phyloP scores from a whole-genome alignment of 2,888 invertebrate species.

The Acrocyrtus sp. region DNA sequence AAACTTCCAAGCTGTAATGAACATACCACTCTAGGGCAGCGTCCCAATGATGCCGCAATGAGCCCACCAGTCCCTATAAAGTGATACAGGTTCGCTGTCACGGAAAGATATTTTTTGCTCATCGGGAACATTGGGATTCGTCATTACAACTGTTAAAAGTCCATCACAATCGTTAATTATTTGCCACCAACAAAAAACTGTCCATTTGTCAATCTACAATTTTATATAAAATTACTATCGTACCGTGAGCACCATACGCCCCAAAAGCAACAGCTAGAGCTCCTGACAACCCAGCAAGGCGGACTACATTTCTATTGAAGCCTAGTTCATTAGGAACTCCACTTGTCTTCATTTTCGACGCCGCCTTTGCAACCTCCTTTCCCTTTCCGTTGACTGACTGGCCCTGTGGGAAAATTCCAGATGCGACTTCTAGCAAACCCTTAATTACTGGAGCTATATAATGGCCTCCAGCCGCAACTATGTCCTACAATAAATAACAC shows the following conservation, averaged over 20 bases:
- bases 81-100: constrained; percentile 62
- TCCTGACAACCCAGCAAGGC: constrained; percentile 60
- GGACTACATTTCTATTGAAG: constrained; percentile 54
- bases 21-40: constrained; percentile 55
- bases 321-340: constrained; percentile 24
- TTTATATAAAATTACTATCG: not conserved
- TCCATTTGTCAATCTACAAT: too few relatives aligned
- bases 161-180: too few relatives aligned
- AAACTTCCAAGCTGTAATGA: too few relatives aligned
- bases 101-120: constrained; percentile 61
- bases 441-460: constrained; percentile 52
- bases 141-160: constrained; percentile 53
- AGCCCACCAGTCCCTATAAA: constrained; percentile 62
- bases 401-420: constrained; percentile 42
- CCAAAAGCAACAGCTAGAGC: constrained; percentile 61
- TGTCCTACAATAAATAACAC: constrained; percentile 53
- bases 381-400: constrained; percentile 7
- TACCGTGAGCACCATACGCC: constrained; percentile 63
- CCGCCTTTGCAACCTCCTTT: constrained; percentile 29
- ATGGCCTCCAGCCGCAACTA: constrained; percentile 48
- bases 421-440: constrained; percentile 53
- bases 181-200: too few relatives aligned
- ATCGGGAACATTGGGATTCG: constrained; percentile 59
- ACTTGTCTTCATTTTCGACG: constrained; percentile 1
- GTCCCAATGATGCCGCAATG: constrained; percentile 55